These are phyloP conservation scores for Poeciliopsis occidentalis DNA, from an alignment of 2,113 vertebrate genomes.

Conservation along the genomic window DNA sequence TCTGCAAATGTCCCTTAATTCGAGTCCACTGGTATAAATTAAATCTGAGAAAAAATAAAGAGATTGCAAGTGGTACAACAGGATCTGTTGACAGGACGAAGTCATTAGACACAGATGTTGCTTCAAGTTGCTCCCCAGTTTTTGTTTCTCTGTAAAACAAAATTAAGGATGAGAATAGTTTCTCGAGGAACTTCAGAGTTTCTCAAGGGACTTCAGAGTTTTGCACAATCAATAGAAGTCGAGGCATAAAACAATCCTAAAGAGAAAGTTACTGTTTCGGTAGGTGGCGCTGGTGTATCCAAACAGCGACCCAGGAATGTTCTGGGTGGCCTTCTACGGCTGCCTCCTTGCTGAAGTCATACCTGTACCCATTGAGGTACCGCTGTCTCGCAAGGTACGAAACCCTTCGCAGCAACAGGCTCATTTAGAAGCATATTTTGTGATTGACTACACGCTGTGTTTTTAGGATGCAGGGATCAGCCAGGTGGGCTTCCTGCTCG, in stretches of 20 bases:
- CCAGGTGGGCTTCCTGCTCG: conserved; percentile 96
- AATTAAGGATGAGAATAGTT: too few relatives aligned
- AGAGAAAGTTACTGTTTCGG: neutral
- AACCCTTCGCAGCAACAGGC: neutral
- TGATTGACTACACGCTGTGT: neutral
- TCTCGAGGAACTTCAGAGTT: too few relatives aligned
- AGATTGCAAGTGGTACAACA: neutral
- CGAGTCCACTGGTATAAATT: neutral
- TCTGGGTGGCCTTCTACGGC: conserved; percentile 97
- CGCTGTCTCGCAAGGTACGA: conserved; percentile 95
- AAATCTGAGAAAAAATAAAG: neutral
- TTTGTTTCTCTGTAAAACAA: too few relatives aligned
- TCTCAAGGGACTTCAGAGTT: too few relatives aligned
- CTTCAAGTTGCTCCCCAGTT: too few relatives aligned
- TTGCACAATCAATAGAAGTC: neutral
- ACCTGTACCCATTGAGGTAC: conserved; percentile 98
- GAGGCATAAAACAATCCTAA: neutral
- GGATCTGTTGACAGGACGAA: neutral
- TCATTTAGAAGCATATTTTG: neutral
- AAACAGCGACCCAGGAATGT: conserved; percentile 98
- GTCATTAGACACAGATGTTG: neutral
- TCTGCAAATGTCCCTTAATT: neutral
- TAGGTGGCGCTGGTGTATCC: conserved; percentile 97
- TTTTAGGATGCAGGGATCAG: conserved; percentile 93
- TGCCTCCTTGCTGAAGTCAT: conserved; percentile 97